Percentiles rank a stretch among this genome's conserved stretches.
Conservation (phyloP, 2,113 vertebrate species). For the Crotalus horridus region DNA sequence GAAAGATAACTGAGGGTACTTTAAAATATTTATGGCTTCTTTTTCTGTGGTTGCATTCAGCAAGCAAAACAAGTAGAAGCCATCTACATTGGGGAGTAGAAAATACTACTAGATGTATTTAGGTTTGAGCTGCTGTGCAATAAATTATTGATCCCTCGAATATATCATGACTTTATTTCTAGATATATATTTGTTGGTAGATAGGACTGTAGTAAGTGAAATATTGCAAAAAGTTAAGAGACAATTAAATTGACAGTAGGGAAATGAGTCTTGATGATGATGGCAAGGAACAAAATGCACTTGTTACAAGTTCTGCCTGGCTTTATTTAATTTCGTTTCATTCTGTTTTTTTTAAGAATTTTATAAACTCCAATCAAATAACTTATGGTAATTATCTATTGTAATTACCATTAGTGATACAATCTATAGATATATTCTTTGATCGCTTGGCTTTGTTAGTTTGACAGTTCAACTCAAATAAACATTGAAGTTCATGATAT, state of each 20-base stretch:
- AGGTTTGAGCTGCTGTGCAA: background rate
- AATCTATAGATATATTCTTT: slow-evolving; percentile 38
- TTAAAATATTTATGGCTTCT: background rate
- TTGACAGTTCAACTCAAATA: slow-evolving; percentile 28
- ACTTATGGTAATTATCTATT: background rate
- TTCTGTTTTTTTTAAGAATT: background rate
- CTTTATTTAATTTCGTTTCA: background rate
- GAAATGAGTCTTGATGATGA: background rate
- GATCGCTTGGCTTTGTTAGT: slow-evolving; percentile 31
- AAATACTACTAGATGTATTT: background rate
- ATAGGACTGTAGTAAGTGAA: slow-evolving; percentile 34
- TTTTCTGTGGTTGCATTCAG: background rate
- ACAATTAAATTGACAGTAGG: slow-evolving; percentile 14
- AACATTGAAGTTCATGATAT: slow-evolving; percentile 9
- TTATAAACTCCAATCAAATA: slow-evolving; percentile 15
- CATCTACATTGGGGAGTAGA: background rate
- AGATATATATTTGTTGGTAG: background rate
- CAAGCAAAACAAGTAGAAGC: background rate
- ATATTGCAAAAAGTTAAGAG: slow-evolving; percentile 25
- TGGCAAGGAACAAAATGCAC: slow-evolving; percentile 10
- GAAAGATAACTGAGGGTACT: background rate
- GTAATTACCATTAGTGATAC: background rate
- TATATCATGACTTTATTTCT: background rate
- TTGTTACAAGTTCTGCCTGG: background rate
- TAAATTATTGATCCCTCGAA: background rate